A percentile compares a stretch with the other conserved stretches of the same genome.
Conservation (phyloP, 2,113 vertebrate species). For the Silurus glanis region DNA sequence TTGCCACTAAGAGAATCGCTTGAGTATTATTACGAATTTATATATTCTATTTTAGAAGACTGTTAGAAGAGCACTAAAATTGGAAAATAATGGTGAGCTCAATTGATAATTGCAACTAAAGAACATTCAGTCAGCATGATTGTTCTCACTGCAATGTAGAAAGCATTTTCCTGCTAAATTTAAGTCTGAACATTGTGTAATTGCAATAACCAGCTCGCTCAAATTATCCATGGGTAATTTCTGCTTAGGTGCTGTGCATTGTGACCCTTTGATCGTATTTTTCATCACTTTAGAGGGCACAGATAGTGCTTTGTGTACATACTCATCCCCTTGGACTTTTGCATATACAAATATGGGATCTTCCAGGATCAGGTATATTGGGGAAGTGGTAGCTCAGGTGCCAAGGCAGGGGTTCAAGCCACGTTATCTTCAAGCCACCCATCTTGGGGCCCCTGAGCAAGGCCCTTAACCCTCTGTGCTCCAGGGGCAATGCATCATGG, state of each 20-base stretch:
- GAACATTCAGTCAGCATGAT: conserved; percentile 4
- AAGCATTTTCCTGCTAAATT: neutral
- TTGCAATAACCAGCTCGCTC: neutral
- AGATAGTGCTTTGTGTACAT: neutral
- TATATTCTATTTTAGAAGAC: neutral
- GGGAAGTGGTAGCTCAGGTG: too few species aligned
- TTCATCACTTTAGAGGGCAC: neutral
- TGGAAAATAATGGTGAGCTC: neutral
- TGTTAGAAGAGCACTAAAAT: neutral
- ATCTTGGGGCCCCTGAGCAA: too few species aligned
- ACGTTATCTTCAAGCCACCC: too few species aligned
- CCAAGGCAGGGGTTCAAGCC: too few species aligned
- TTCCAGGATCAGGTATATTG: neutral
- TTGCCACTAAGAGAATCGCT: neutral
- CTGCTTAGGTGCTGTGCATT: neutral
- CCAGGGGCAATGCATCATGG: too few species aligned
- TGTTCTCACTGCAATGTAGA: neutral
- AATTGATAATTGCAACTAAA: neutral
- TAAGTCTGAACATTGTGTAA: neutral
- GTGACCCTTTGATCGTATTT: neutral
- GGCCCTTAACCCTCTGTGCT: too few species aligned
- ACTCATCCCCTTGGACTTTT: neutral
- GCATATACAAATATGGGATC: neutral
- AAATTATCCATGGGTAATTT: neutral
- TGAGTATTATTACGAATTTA: neutral